Conservation (phyloP, 2,888 invertebrate genomes). For the Parnassius orleans region DNA sequence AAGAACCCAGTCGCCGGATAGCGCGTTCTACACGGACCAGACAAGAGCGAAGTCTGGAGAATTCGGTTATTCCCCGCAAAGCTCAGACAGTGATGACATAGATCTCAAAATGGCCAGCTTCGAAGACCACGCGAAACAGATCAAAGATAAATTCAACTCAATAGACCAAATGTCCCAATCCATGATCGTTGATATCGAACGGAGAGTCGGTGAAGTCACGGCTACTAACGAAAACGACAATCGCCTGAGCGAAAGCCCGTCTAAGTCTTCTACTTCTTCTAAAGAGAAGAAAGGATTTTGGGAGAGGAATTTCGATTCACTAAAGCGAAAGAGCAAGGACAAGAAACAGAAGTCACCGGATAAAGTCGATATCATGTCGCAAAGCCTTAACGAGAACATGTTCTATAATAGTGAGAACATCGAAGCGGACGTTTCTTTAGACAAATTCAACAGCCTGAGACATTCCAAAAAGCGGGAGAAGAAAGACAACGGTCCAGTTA, state of each 20-base stretch:
- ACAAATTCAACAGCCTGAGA: conserved; percentile 70
- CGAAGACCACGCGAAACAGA: conserved; percentile 64
- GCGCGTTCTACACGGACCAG: conserved; percentile 79
- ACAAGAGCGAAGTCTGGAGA: conserved; percentile 74
- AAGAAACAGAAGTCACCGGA: conserved; percentile 69
- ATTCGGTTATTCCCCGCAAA: conserved; percentile 73
- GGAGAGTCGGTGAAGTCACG: conserved; percentile 52
- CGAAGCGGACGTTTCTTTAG: conserved; percentile 60
- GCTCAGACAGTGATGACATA: conserved; percentile 71
- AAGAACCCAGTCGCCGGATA: conserved; percentile 70
- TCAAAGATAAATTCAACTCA: conserved; percentile 73
- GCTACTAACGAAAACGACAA: conserved; percentile 43
- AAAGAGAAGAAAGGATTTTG: conserved; percentile 79
- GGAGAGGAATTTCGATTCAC: conserved; percentile 77
- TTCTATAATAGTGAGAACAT: conserved; percentile 74
- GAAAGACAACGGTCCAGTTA: conserved; percentile 54
- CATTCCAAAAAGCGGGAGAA: conserved; percentile 70
- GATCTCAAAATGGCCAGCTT: conserved; percentile 60
- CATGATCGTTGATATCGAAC: conserved; percentile 75
- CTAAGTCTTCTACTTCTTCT: conserved; percentile 63
- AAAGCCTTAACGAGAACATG: conserved; percentile 78
- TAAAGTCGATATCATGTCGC: conserved; percentile 75
- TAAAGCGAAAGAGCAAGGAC: conserved; percentile 62
- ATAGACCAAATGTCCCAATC: conserved; percentile 79
- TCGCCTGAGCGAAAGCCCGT: conserved; percentile 59